phyloP scores from a whole-genome alignment of 2,797 vertebrate species.

The Sternarchorhynchus goeldii region DNA sequence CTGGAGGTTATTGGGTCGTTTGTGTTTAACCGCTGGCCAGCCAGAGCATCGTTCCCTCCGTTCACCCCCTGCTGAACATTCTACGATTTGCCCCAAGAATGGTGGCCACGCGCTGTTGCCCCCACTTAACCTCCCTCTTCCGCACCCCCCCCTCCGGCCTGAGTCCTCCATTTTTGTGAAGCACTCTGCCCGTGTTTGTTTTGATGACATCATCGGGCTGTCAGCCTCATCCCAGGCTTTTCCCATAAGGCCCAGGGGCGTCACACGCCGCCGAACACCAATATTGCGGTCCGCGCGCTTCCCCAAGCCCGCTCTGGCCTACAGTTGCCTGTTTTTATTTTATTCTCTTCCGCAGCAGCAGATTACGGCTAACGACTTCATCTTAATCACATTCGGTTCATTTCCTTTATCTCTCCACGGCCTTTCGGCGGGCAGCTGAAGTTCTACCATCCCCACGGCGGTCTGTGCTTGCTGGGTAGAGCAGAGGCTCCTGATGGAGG shows the following conservation, averaged over 20 bases:
- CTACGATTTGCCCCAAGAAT: slow-evolving; percentile 59
- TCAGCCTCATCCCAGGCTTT: slow-evolving; percentile 67
- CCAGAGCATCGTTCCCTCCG: neutral
- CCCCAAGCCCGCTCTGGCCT: slow-evolving; percentile 52
- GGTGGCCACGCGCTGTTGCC: slow-evolving; percentile 64
- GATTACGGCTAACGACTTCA: slow-evolving; percentile 75
- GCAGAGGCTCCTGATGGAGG: too few species aligned
- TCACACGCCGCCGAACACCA: slow-evolving; percentile 70
- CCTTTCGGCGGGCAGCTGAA: neutral
- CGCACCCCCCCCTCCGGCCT: slow-evolving; percentile 57
- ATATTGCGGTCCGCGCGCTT: slow-evolving; percentile 60
- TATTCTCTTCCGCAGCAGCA: slow-evolving; percentile 47
- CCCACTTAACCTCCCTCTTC: slow-evolving; percentile 61
- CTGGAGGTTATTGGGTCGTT: too few species aligned
- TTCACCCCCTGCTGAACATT: slow-evolving; percentile 50
- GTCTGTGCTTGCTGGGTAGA: too few species aligned
- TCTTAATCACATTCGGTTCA: slow-evolving; percentile 75
- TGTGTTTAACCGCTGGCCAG: too few species aligned
- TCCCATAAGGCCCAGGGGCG: slow-evolving; percentile 63
- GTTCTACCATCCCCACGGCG: neutral
- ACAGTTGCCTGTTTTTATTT: slow-evolving; percentile 32
- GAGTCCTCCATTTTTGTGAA: slow-evolving; percentile 60
- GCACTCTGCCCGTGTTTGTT: slow-evolving; percentile 62
- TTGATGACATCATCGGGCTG: slow-evolving; percentile 78
- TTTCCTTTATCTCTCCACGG: slow-evolving; percentile 68